These are phyloP conservation scores for Nyctibius grandis DNA, from an alignment of 2,797 vertebrate species.

Conservation along the genomic window DNA sequence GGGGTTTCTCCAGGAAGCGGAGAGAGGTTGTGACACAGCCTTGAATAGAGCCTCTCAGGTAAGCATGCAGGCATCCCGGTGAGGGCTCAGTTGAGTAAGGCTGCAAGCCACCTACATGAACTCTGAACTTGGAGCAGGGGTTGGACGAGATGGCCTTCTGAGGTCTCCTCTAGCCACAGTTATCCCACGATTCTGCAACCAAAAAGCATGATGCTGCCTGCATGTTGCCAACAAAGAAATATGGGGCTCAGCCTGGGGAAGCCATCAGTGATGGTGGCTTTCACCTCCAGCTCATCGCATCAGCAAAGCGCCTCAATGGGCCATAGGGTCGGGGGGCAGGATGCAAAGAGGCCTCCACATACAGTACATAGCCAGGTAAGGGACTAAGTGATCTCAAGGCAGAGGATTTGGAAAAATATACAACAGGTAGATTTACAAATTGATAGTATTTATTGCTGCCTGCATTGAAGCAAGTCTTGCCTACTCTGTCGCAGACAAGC, in stretches of 20 bases:
- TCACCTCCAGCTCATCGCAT: not conserved
- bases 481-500: not conserved
- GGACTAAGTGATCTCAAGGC: not conserved
- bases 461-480: not conserved
- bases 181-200: not conserved
- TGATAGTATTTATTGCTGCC: not conserved
- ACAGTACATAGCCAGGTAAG: not conserved
- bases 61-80: not conserved
- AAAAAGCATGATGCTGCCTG: not conserved
- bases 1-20: not conserved
- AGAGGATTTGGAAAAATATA: not conserved
- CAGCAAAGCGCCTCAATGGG: not conserved
- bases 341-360: not conserved
- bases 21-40: not conserved
- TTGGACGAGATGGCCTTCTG: not conserved
- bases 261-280: not conserved
- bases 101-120: not conserved
- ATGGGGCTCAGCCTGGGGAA: not conserved
- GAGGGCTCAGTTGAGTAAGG: not conserved
- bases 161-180: not conserved
- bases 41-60: not conserved
- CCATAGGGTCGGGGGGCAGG: rapidly evolving
- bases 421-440: not conserved
- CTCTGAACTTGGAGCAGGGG: rapidly evolving
- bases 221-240: not conserved